phyloP scores from a whole-genome alignment of 2,888 invertebrate genomes.

The Dicyrtoma fusca region DNA sequence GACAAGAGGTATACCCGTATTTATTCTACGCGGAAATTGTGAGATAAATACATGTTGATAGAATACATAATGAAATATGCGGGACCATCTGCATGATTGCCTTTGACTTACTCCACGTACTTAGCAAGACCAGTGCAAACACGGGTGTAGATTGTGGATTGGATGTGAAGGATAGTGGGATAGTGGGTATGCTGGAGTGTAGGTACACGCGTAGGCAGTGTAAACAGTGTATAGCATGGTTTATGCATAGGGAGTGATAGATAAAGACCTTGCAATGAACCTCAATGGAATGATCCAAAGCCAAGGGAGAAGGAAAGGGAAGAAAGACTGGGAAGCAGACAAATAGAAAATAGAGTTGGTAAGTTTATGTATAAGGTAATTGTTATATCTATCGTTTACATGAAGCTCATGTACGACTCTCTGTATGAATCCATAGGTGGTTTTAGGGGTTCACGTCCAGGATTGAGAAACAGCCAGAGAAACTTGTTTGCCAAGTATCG shows the following conservation, averaged over 20 bases:
- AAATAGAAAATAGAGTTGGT: conserved; percentile 15
- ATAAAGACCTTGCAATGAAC: conserved; percentile 14
- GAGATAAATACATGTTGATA: no score
- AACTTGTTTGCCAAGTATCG: conserved; percentile 54
- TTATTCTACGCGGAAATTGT: no score
- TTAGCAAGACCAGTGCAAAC: neutral
- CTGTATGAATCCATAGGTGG: conserved; percentile 16
- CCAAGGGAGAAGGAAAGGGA: neutral
- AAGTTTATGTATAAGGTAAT: conserved; percentile 29
- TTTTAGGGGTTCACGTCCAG: conserved; percentile 20
- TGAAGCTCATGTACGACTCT: conserved; percentile 8
- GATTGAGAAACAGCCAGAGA: conserved; percentile 39
- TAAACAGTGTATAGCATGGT: neutral
- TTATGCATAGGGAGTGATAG: neutral
- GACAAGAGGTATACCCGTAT: no score
- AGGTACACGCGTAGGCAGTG: neutral
- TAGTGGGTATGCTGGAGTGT: neutral
- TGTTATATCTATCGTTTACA: conserved; percentile 24
- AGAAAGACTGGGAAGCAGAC: neutral
- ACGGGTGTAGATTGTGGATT: neutral
- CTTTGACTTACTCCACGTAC: neutral
- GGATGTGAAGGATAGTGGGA: no score
- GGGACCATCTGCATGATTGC: no score
- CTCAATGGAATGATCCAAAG: conserved; percentile 7
- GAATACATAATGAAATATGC: no score